Base-by-base conservation (phyloP, 2,888 invertebrate species). In the Tetragonisca angustula region DNA sequence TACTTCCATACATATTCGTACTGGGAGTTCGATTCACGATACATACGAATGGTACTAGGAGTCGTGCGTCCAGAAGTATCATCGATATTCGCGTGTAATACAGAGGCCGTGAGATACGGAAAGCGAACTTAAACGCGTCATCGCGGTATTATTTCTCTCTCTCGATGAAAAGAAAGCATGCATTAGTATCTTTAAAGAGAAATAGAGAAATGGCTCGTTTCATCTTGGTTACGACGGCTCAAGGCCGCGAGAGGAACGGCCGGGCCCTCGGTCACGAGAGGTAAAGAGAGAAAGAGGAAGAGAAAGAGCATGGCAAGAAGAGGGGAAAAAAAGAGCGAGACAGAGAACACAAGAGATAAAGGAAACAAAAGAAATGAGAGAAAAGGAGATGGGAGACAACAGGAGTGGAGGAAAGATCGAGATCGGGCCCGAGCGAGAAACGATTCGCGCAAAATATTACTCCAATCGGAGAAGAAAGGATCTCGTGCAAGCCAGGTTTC, bases 191-290 rank as follows among this genome's bases (percentile, higher is more conserved):
- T 79, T 19, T 15, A 56, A 62, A 70, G 69, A 76, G 78, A 83
- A 89, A 88, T 73, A 81, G 81, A 81, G 81, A 84, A 76, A 74
- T 79, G 78, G 83, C 83, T 81, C 71, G 86, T 82, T 84, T 71
- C 81, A 83, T 87, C 85, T 83, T 83, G 83, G 81, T 68, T 83
- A 79, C 88, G 88, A 87, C 81, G 83, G 79, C 91, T 90, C 92
- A 93, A 93, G 93, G 93, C 91, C 92, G 92, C 90, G 91, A 93
- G 92, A 93, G 93, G 92, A 92, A 92, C 92, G 92, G 92, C 92
- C 92, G 91, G 91, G 85, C 88, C 89, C 85, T 91, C 89, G 91
- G 91, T 92, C 91, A 90, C 81, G 85, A 81, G 88, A 87, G 86
- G 84, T 50, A 83, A 83, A 84, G 74, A 77, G 68, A 82, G 81